Conservation (phyloP, 2,113 vertebrate species). For the Microcebus murinus region DNA sequence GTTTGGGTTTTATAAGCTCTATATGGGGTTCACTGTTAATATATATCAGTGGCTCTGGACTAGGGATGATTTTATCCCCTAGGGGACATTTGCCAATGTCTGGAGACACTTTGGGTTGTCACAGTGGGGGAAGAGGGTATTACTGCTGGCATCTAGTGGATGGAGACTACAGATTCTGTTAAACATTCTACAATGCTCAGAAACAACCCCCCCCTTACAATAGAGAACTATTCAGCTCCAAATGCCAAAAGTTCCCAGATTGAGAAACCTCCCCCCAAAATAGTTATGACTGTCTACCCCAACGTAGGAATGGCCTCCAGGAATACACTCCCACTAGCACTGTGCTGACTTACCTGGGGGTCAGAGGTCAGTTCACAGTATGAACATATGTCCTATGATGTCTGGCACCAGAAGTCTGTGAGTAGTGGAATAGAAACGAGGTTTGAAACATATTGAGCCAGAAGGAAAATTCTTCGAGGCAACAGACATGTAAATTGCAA, state of each 20-base stretch:
- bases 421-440: not conserved
- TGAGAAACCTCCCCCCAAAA: not conserved
- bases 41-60: not conserved
- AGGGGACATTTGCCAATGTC: not conserved
- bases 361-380: not conserved
- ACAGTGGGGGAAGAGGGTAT: not conserved
- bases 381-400: not conserved
- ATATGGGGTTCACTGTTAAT: not conserved
- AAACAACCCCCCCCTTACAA: not conserved
- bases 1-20: not conserved
- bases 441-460: not conserved
- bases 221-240: not conserved
- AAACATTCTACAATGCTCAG: not conserved
- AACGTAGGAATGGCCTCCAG: not conserved
- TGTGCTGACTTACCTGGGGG: not conserved
- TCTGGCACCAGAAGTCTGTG: not conserved
- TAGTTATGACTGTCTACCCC: not conserved
- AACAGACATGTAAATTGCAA: not conserved
- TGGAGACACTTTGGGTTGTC: not conserved
- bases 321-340: not conserved
- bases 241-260: not conserved
- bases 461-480: not conserved
- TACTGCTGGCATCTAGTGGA: not conserved
- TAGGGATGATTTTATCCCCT: no score
- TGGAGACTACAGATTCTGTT: not conserved